A percentile compares a stretch with the other conserved stretches of the same genome.
These are phyloP conservation scores for Gila robusta DNA, from an alignment of 2,797 vertebrate species.

Conservation along the genomic window DNA sequence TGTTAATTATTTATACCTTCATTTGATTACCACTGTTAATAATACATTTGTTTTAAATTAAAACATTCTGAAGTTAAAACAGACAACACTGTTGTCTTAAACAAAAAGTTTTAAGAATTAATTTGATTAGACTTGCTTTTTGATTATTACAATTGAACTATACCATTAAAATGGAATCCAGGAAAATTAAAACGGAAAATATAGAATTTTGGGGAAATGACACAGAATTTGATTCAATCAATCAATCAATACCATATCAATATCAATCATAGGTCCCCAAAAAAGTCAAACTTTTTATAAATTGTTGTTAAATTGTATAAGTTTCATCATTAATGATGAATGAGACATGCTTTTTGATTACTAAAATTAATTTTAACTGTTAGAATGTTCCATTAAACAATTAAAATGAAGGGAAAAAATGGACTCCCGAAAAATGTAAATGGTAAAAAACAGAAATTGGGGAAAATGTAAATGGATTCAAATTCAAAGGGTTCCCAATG, in stretches of 20 bases:
- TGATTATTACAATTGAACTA: not conserved
- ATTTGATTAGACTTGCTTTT: not conserved
- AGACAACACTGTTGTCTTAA: too few relatives aligned
- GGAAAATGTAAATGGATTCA: not conserved
- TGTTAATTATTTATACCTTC: not conserved
- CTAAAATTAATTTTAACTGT: not conserved
- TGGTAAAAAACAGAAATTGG: not conserved
- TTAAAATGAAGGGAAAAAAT: not conserved
- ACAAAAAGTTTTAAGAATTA: not conserved
- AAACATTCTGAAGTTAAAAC: not conserved
- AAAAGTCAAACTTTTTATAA: not conserved
- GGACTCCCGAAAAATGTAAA: not conserved
- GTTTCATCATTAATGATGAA: not conserved
- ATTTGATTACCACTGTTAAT: not conserved
- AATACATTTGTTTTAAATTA: not conserved
- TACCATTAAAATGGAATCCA: not conserved
- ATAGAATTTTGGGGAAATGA: too few relatives aligned
- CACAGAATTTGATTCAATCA: too few relatives aligned
- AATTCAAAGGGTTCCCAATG: not conserved
- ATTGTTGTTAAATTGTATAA: not conserved
- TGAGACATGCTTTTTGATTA: not conserved
- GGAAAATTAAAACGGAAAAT: not conserved
- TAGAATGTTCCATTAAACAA: not conserved
- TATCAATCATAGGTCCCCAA: too few relatives aligned
- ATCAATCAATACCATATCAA: too few relatives aligned